Percentiles rank a stretch among this genome's conserved stretches.
phyloP scores from a whole-genome alignment of 2,113 vertebrate species.

The Perognathus longimembris region DNA sequence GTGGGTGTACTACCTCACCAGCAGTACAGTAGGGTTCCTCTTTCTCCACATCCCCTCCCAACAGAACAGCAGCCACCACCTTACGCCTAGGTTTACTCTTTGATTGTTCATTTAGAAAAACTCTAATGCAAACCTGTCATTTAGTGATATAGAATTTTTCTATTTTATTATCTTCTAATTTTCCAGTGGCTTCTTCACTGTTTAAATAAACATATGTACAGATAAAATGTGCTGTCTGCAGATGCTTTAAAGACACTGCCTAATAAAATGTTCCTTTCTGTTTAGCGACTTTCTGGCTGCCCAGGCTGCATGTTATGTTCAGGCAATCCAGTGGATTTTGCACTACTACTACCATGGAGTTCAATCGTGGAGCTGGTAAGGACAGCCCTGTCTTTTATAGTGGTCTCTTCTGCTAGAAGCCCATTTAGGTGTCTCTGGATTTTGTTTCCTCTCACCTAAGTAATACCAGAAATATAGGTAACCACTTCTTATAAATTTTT shows the following conservation, averaged over 20 bases:
- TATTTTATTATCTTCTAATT: constrained; percentile 47
- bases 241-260: constrained; percentile 27
- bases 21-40: too few species aligned
- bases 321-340: constrained; percentile 99
- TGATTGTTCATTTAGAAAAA: constrained; percentile 10
- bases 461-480: background rate
- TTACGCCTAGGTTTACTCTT: background rate
- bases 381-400: constrained; percentile 41
- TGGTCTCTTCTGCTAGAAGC: background rate
- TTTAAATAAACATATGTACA: background rate
- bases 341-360: constrained; percentile 99
- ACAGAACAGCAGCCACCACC: too few species aligned
- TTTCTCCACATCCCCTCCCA: too few species aligned
- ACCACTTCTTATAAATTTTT: background rate
- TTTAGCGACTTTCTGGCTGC: constrained; percentile 95
- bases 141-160: background rate
- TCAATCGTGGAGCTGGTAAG: constrained; percentile 97
- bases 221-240: background rate
- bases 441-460: constrained; percentile 27
- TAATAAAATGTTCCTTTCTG: constrained; percentile 61
- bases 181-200: constrained; percentile 4
- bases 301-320: constrained; percentile 96
- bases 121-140: constrained; percentile 1
- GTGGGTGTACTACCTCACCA: too few species aligned
- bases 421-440: background rate